Percentiles rank a stretch among this genome's conserved stretches.
Evolutionary conservation across 1,140 invertebrate species (phyloP).

Genomic region (Drosophila rufa): DNA sequence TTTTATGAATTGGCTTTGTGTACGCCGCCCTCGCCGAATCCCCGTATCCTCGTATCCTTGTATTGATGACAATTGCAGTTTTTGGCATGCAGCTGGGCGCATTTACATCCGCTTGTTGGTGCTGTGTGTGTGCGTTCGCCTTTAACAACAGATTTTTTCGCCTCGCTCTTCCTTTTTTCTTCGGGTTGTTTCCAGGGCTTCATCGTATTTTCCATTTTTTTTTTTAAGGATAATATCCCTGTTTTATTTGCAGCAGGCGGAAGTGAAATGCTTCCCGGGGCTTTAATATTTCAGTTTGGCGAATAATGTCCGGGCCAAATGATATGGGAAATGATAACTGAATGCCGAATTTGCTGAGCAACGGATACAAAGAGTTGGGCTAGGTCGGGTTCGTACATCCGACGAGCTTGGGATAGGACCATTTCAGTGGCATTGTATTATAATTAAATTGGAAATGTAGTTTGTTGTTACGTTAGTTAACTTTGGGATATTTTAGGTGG

Average conservation of each 20-base stretch:
- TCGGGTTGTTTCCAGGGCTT: background rate
- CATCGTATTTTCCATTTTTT: conserved; percentile 1
- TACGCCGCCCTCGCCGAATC: conserved; percentile 4
- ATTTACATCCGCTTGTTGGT: conserved; percentile 72
- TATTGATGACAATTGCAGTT: conserved; percentile 80
- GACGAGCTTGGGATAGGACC: background rate
- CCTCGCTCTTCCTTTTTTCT: conserved; percentile 7
- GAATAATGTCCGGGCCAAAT: conserved; percentile 32
- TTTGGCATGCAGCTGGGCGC: conserved; percentile 72
- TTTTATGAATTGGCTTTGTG: conserved; percentile 75
- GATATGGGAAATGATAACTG: conserved; percentile 29
- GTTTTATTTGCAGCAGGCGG: conserved; percentile 49
- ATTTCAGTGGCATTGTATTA: background rate
- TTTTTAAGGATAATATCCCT: conserved; percentile 20
- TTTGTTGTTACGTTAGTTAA: background rate
- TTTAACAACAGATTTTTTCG: conserved; percentile 65
- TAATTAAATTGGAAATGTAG: background rate
- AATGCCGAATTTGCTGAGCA: background rate
- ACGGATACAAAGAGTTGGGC: conserved; percentile 2
- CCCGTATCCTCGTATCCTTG: conserved; percentile 13
- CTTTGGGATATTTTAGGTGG: background rate
- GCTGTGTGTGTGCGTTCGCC: conserved; percentile 9
- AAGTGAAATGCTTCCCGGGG: conserved; percentile 52
- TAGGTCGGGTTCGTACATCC: background rate
- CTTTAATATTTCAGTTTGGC: conserved; percentile 53